These are phyloP conservation scores for Clamator glandarius DNA, from an alignment of 2,797 vertebrate genomes.

Conservation along the genomic window DNA sequence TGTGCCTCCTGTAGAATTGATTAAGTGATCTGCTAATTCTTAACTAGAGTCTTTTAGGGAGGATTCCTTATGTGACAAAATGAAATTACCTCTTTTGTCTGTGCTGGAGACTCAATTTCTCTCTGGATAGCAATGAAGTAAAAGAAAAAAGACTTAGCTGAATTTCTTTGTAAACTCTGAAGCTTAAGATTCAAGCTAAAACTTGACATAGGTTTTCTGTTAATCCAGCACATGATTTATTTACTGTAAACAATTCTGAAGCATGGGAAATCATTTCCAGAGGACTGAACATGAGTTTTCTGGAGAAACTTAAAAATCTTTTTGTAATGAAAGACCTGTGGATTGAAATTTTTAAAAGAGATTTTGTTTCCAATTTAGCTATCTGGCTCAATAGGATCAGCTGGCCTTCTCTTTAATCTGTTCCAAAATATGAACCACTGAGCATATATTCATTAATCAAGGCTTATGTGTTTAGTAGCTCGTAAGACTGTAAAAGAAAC, in stretches of 20 bases:
- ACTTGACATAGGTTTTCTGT: constrained; percentile 20
- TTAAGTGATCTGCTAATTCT: neutral
- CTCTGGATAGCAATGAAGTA: neutral
- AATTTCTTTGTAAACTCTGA: constrained; percentile 1
- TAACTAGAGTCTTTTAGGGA: neutral
- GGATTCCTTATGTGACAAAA: neutral
- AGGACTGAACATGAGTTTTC: neutral
- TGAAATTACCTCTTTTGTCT: neutral
- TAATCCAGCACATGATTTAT: constrained; percentile 43
- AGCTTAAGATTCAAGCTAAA: constrained; percentile 25
- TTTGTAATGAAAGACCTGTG: constrained; percentile 6
- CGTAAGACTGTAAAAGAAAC: neutral
- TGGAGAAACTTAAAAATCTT: neutral
- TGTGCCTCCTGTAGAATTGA: neutral
- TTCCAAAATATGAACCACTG: neutral
- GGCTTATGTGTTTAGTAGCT: neutral
- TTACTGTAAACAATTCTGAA: constrained; percentile 48
- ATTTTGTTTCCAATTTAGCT: constrained; percentile 2
- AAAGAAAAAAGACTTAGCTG: neutral
- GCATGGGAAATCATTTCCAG: constrained; percentile 24
- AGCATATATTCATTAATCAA: neutral
- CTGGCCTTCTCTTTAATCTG: neutral
- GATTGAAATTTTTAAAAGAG: neutral
- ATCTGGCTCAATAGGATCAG: neutral
- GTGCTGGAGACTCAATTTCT: neutral